Conservation (phyloP, 1,140 invertebrate species). For the Scaptomyza hsui region DNA sequence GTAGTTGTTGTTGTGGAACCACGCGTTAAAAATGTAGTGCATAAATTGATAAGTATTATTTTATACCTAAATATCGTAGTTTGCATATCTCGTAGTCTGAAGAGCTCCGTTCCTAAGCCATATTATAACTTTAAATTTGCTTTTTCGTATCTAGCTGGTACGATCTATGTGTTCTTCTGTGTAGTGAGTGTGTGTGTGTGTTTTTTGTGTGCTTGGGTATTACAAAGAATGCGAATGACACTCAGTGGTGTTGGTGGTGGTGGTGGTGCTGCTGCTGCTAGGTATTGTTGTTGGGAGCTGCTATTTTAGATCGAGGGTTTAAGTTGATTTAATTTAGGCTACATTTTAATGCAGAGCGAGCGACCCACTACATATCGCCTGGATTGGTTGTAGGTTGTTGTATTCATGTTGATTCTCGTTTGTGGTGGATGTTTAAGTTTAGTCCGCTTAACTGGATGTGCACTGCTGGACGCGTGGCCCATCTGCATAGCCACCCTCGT, state of each 20-base stretch:
- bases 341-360: constrained; percentile 34
- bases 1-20: constrained; percentile 45
- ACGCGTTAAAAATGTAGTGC: constrained; percentile 72
- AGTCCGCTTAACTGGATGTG: constrained; percentile 88
- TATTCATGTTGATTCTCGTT: background rate
- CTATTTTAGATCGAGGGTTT: constrained; percentile 51
- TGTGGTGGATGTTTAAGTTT: constrained; percentile 33
- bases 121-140: constrained; percentile 67
- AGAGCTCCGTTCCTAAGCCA: constrained; percentile 45
- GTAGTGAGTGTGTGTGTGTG: constrained; percentile 10
- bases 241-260: constrained; percentile 21
- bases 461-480: constrained; percentile 90
- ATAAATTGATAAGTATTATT: constrained; percentile 71
- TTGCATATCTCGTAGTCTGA: constrained; percentile 49
- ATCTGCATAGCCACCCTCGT: constrained; percentile 84
- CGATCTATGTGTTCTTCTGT: constrained; percentile 30
- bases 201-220: constrained; percentile 15
- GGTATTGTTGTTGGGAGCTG: constrained; percentile 28
- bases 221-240: constrained; percentile 24
- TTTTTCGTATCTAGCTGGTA: constrained; percentile 34
- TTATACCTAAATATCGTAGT: constrained; percentile 75
- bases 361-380: constrained; percentile 21
- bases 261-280: constrained; percentile 18
- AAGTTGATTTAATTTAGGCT: constrained; percentile 41
- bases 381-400: constrained; percentile 8